Base-by-base conservation (phyloP, 2,888 invertebrate genomes). In the Polietes domitor region DNA sequence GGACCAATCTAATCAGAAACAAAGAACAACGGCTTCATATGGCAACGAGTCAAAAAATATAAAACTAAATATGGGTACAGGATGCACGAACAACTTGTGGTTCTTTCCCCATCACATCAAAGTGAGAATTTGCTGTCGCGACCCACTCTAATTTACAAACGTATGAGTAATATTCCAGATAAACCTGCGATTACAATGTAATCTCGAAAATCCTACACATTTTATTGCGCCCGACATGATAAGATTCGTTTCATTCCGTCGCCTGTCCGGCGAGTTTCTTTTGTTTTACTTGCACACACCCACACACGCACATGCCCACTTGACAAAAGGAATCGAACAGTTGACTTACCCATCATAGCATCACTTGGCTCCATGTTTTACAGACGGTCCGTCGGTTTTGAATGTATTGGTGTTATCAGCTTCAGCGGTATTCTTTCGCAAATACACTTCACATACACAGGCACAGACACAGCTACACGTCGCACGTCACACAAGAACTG, bases 331-430 rank as follows among this genome's bases (percentile, higher is more conserved):
- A 65, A 65, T 28, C 28, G 4, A 37, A 37, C 7, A 37, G 28
- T 37, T 37, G 15, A 84, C 84, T 84, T 81, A 84, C 81, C 84
- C 58, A 73, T 76, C 58, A 73, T 76, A 73, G 78, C 58, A 58
- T 78, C 84, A 75, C 71, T 81, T 50, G 73, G 76, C 43, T 84
- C 79, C 84, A 84, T 84, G 17, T 78, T 81, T 37, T 24, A 71
- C 50, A 9, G 12, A 4, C 24, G n/a, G 32, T 32, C 32, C 4
- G 9, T 9, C 9, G 32, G 32, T 9, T 32, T 47, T 0, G n/a
- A 47, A 47, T n/a, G 37, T 9, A 47, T 15, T 47, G 47, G 15
- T 47, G 47, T 47, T 53, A 5, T 65, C 65, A 41, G 17, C 37
- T 65, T 0, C 19, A 65, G 21, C 37, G 17, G 17, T 5, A 65